Conservation (phyloP, 2,113 vertebrate species). For the Rattus norvegicus region DNA sequence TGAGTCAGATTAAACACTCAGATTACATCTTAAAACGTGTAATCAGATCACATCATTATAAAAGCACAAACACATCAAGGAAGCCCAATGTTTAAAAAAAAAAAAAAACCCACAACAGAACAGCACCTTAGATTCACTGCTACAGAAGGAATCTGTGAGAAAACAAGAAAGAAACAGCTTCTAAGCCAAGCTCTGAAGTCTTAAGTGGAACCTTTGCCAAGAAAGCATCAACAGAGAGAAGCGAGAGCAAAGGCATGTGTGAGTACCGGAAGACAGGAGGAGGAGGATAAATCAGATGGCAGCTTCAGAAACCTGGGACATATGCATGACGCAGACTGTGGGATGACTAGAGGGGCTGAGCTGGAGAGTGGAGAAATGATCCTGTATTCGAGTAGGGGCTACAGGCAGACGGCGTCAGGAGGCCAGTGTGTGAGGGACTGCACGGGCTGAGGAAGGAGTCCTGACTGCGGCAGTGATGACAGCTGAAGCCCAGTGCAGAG, state of each 20-base stretch:
- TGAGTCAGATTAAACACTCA: background rate
- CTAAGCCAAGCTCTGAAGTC: slow-evolving; percentile 8
- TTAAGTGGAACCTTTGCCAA: background rate
- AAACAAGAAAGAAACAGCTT: slow-evolving; percentile 22
- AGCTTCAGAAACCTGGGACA: background rate
- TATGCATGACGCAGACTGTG: background rate
- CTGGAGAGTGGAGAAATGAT: background rate
- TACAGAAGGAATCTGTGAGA: background rate
- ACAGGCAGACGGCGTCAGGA: background rate
- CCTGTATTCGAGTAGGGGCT: background rate
- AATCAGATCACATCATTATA: background rate
- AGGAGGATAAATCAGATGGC: background rate
- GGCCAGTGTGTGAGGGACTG: background rate
- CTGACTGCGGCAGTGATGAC: background rate
- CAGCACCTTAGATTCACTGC: background rate
- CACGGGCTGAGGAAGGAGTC: background rate
- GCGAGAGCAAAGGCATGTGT: background rate
- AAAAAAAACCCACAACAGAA: background rate
- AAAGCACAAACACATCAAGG: background rate
- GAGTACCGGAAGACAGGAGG: background rate
- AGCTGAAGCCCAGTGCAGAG: background rate
- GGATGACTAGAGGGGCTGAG: background rate
- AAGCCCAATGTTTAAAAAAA: background rate
- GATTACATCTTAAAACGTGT: background rate
- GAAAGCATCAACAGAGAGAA: background rate